Base-by-base conservation (phyloP, 2,113 vertebrate genomes). In the Brachypodius melanocephalos region DNA sequence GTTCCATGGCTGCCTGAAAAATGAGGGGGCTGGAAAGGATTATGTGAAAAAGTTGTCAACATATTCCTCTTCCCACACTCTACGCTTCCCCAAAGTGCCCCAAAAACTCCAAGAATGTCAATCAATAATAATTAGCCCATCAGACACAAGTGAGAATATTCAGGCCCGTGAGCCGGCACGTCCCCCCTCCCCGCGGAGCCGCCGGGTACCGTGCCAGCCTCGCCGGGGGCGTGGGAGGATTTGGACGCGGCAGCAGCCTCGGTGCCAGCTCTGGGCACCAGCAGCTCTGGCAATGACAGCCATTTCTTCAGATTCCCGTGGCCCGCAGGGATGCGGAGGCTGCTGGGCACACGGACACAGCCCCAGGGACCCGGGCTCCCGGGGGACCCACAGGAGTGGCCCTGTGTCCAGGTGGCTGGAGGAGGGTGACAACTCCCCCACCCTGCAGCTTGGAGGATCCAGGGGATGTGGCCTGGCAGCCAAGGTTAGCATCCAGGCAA, bases 11-110 rank as follows among this genome's bases (percentile, higher is more conserved):
- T 96, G 63, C 82, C 85, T 96, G 94, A 91, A 93, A 94, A 94
- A 93, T 79, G 88, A 96, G 92, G 92, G 90, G 95, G 96, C 71
- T 94, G 93, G 88, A 94, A 91, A 94, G 87, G 88, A 96, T 94
- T 94, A 94, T 94, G 94, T 91, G 95, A 96, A 93, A 90, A 96
- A 94, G 88, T 94, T 97, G 95, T 94, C 94, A 97, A 97, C 93
- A 94, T 96, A 91, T 96, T 95, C 91, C 93, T 94, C 93, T 96
- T 96, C 96, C 93, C 93, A 96, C 96, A 93, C 88, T 94, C 88
- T 26, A 62, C 62, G 8, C 36, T 96, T 91, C 66, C 85, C 74
- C 14, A 14, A 85, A 93, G 88, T 93, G 81, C 74, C 81, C 95
- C 4, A 24, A 94, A 95, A 91, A 68, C 90, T 95, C 93, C 40